phyloP scores from a whole-genome alignment of 2,888 invertebrate species.

The Tachina grossa region DNA sequence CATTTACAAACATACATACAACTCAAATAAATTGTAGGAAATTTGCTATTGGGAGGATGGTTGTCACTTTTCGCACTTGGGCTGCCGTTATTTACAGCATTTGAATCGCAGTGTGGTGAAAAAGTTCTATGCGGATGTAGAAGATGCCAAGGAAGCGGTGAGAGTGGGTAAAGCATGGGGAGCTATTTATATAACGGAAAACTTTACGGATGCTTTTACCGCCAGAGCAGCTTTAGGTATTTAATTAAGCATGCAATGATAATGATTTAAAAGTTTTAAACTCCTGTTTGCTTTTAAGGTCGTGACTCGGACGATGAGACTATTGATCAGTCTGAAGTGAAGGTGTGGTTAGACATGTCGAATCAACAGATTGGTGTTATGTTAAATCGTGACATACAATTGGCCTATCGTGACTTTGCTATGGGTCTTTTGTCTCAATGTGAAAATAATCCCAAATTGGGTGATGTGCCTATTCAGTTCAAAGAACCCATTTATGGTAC shows the following conservation, averaged over 20 bases:
- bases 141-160: slow-evolving; percentile 89
- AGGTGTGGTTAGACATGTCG: slow-evolving; percentile 96
- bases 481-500: slow-evolving; percentile 94
- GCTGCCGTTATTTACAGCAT: slow-evolving; percentile 91
- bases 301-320: slow-evolving; percentile 94
- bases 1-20: not conserved
- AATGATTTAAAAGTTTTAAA: not conserved
- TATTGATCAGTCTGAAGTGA: slow-evolving; percentile 92
- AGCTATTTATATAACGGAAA: slow-evolving; percentile 92
- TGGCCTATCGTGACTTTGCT: slow-evolving; percentile 93
- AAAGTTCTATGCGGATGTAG: slow-evolving; percentile 87
- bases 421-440: slow-evolving; percentile 88
- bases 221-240: slow-evolving; percentile 90
- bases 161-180: slow-evolving; percentile 93
- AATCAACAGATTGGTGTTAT: slow-evolving; percentile 97
- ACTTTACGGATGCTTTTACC: slow-evolving; percentile 93
- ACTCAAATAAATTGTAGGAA: slow-evolving; percentile 72
- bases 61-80: slow-evolving; percentile 89
- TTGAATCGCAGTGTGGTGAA: slow-evolving; percentile 90
- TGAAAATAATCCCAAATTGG: slow-evolving; percentile 91
- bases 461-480: slow-evolving; percentile 94
- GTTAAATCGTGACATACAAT: slow-evolving; percentile 92
- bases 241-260: not conserved
- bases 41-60: slow-evolving; percentile 83
- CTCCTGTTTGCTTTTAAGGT: slow-evolving; percentile 79